These are phyloP conservation scores for Sebastes iracundus DNA, from an alignment of 2,797 vertebrate species.

Conservation along the genomic window DNA sequence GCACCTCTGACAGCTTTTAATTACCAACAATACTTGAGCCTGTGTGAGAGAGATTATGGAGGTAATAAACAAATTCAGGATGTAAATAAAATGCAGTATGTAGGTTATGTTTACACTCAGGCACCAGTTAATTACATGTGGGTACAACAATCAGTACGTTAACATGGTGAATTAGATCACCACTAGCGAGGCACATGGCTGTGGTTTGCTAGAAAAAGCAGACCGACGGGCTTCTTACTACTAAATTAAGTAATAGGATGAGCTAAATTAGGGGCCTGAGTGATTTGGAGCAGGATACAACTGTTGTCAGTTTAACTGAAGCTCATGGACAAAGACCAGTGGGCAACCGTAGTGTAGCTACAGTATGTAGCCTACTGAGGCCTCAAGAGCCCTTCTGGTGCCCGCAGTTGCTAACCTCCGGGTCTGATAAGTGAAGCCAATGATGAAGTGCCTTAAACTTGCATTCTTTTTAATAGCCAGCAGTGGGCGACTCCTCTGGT, in stretches of 20 bases:
- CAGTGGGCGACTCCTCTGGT: no score
- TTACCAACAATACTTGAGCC: conserved; percentile 20
- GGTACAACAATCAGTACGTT: background rate
- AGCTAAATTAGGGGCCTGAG: background rate
- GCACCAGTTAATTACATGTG: background rate
- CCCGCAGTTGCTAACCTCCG: no score
- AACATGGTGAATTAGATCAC: background rate
- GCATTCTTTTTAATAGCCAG: no score
- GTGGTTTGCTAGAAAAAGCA: background rate
- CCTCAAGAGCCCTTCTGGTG: no score
- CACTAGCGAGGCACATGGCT: background rate
- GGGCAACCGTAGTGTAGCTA: no score
- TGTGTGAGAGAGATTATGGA: conserved; percentile 9
- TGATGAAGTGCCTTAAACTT: no score
- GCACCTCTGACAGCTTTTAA: conserved; percentile 39
- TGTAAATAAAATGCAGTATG: background rate
- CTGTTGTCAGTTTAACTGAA: background rate
- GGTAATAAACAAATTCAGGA: conserved; percentile 14
- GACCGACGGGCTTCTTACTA: background rate
- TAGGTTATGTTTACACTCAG: background rate
- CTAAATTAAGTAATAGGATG: background rate
- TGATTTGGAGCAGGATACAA: background rate
- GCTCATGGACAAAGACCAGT: background rate
- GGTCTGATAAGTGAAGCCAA: no score
- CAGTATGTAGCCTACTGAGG: background rate